Evolutionary conservation across 1,140 invertebrate genomes (phyloP), one percentile per base, ranked within the genome.

Genomic region (Trialeurodes vaporariorum): DNA sequence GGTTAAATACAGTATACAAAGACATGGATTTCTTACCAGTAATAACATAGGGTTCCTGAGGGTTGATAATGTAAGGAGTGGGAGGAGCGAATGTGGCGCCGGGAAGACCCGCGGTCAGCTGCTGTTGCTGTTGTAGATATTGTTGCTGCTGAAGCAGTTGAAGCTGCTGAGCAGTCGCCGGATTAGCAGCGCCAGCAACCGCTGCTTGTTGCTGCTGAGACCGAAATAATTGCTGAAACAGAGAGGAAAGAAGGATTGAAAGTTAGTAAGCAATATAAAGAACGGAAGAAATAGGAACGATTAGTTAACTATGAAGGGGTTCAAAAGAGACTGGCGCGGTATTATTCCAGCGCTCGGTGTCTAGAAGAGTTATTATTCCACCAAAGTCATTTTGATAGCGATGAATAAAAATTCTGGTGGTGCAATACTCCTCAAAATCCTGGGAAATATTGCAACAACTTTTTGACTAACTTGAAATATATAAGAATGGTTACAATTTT

Each of bases 21-120:
- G n/a, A 65, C 2, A 17, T 59, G 59, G n/a, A n/a, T n/a, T n/a
- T n/a, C 64, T 72, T 72, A 79, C 79, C 79, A 71, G 81, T 77
- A 71, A 83, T 82, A 66, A 81, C 76, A 71, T 83, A 83, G n/a
- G 80, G 81, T 70, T 89, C 87, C 75, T 91, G 88, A 58, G 89
- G 85, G 78, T 94, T 94, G 72, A 96, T 89, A 67, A 96, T 89
- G 75, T 96, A 96, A 23, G 93, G 92, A 60, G 90, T 86, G 77
- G 86, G 83, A 70, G 88, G 83, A 80, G 86, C 77, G 84, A 69
- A 69, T 2, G 77, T 59, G 74, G 79, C 66, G 71, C 66, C 70
- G 25, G 67, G 76, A 23, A 78, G 72, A 21, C 73, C 77, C 11
- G 79, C 71, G 2, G 73, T 75, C 25, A 82, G 81, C 73, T 84